Evolutionary conservation across 2,888 invertebrate genomes (phyloP), one percentile per base, ranked within the genome.

Genomic region (Margaritifera margaritifera): DNA sequence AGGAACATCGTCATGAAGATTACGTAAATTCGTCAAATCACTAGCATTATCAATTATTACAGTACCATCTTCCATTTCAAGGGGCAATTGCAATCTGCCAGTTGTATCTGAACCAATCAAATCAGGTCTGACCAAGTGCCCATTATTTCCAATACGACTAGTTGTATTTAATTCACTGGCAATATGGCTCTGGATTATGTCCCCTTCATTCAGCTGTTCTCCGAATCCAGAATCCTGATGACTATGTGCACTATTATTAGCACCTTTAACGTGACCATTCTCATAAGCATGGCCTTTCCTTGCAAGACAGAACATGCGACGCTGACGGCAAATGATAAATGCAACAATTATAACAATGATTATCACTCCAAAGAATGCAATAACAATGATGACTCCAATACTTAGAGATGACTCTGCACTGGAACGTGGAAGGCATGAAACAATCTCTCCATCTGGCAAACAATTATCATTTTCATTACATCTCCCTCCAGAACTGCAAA

Each of bases 321-420:
- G 93, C 74, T 96, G 92, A 58, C 96, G 93, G 89, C 97, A 97
- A 56, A 97, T 95, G n/a, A 97, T 93, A 86, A 97, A 97, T 62
- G 83, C 80, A 24, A 86, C 79, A 19, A 87, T 75, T 42, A 88
- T 85, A 27, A 78, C 84, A 19, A 88, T 77, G 27, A 88, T 74
- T 18, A 87, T 69, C 50, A 97, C 94, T 8, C 96, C 94, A 87
- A 98, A 97, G 91, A 98, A 97, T 31, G 96, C 95, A 75, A 97
- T 96, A 25, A 98, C 96, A 52, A 98, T 91, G 1, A 97, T 97
- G 70, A 98, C 94, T 66, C 97, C 98, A 74, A 97, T 96, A 84
- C 95, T 96, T 15, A 98, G 91, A 0, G 96, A 96, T 90, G 96
- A 95, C 4, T 96, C 94, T 6, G 94, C 93, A 8, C 2, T 95